phyloP scores from a whole-genome alignment of 1,140 invertebrate genomes.

The Neodiprion virginianus region DNA sequence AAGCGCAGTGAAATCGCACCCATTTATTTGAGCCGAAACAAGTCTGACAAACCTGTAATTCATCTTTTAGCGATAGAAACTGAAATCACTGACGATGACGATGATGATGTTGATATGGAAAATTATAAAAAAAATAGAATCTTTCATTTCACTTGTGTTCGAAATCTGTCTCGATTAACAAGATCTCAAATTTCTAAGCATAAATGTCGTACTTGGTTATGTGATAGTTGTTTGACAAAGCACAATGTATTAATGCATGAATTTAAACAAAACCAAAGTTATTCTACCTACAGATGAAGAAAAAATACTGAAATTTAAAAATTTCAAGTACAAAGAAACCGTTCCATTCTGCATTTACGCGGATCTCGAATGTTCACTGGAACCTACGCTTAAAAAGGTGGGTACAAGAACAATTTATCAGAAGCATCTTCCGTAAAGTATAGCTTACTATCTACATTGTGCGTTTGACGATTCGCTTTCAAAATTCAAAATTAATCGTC shows the following conservation, averaged over 20 bases:
- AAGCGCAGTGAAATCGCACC: no score
- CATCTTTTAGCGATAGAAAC: no score
- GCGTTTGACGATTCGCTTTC: conserved; percentile 15
- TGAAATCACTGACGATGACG: not conserved
- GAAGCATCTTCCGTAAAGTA: conserved; percentile 25
- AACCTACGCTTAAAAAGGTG: not conserved
- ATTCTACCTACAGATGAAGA: conserved; percentile 14
- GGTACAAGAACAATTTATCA: not conserved
- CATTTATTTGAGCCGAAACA: no score
- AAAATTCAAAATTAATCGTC: conserved; percentile 33
- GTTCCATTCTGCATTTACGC: conserved; percentile 32
- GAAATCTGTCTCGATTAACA: no score
- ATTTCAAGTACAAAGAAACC: conserved; percentile 25
- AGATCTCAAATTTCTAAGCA: no score
- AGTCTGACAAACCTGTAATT: no score
- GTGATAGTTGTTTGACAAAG: no score
- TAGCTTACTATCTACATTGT: conserved; percentile 23
- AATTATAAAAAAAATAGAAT: not conserved
- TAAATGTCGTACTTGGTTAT: no score
- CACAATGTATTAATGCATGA: no score
- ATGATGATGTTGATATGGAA: not conserved
- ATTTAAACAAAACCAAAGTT: not conserved
- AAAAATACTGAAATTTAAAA: conserved; percentile 23
- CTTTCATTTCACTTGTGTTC: conserved; percentile 25
- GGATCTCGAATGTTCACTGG: conserved; percentile 26